phyloP scores from a whole-genome alignment of 2,113 vertebrate genomes.

The Hirundichthys speculiger region DNA sequence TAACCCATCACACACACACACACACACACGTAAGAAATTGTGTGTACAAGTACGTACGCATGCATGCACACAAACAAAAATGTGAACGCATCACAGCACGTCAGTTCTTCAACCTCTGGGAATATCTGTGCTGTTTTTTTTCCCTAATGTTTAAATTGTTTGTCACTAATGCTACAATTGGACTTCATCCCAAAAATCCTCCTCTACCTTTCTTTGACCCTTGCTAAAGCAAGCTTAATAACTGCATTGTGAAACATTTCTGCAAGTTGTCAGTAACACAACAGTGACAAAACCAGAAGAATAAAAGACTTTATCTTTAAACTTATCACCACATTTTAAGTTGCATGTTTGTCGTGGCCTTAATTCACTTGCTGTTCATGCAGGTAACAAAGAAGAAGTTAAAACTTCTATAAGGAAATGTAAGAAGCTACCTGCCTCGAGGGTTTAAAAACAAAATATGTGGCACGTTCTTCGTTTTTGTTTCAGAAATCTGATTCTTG shows the following conservation, averaged over 20 bases:
- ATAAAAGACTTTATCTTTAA: background rate
- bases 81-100: conserved; percentile 39
- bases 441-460: conserved; percentile 69
- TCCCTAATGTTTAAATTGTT: conserved; percentile 45
- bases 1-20: conserved; percentile 76
- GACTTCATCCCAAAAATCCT: conserved; percentile 52
- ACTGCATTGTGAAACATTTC: conserved; percentile 47
- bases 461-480: conserved; percentile 71
- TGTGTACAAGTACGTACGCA: conserved; percentile 15
- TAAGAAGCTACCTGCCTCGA: conserved; percentile 55
- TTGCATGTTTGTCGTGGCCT: conserved; percentile 5
- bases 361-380: conserved; percentile 30
- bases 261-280: conserved; percentile 31
- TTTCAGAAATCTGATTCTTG: conserved; percentile 78
- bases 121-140: conserved; percentile 35
- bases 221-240: conserved; percentile 36
- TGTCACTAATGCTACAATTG: conserved; percentile 70
- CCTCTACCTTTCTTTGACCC: conserved; percentile 74
- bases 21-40: conserved; percentile 12
- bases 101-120: conserved; percentile 49
- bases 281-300: conserved; percentile 19
- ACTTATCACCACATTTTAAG: background rate
- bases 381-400: conserved; percentile 54
- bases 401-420: conserved; percentile 53
- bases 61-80: conserved; percentile 52